Evolutionary conservation across 2,888 invertebrate species (phyloP), one percentile per base, ranked within the genome.

Genomic region (Orthosia gracilis): DNA sequence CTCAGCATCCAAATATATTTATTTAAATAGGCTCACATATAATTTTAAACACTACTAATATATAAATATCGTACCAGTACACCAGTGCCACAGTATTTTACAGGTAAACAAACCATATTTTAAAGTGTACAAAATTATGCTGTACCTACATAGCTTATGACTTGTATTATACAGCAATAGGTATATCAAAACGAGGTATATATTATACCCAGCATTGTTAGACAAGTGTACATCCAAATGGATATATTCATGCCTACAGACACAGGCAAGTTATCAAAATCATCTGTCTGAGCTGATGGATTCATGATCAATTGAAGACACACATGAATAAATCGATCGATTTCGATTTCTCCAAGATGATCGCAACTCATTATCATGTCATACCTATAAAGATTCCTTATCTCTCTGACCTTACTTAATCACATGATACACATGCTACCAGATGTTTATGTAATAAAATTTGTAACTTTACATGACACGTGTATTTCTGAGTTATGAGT

Each of bases 281-380:
- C 59, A 21, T 15, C 26, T 17, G 21, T 2, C 17, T 7, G 15
- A 2, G 1, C 3, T 15, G 9, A 23, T 57, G 45, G 40, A 49
- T 21, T 26, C 26, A 12, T 21, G 13, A 63, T 47, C 31, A 31
- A 49, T 26, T n/a, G 21, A 21, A 18, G 50, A n/a, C 52, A 52
- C 11, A 52, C n/a, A n/a, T n/a, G 11, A 45, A 23, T 18, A 61
- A 21, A 31, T 47, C 52, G 13, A 76, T 47, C 13, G 17, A 68
- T 76, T 59, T 52, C 13, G 31, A 76, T 75, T 77, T 59, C 77
- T 55, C n/a, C 1, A n/a, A 78, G 75, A 78, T 57, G 79, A 79
- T 73, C n/a, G n/a, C 49, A 65, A 23, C 59, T 45, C 4, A 64
- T 59, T 49, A 76, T 64, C 63, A 26, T 26, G 18, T 54, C 49